Base-by-base conservation (phyloP, 2,113 vertebrate genomes). In the Carassius carassius region DNA sequence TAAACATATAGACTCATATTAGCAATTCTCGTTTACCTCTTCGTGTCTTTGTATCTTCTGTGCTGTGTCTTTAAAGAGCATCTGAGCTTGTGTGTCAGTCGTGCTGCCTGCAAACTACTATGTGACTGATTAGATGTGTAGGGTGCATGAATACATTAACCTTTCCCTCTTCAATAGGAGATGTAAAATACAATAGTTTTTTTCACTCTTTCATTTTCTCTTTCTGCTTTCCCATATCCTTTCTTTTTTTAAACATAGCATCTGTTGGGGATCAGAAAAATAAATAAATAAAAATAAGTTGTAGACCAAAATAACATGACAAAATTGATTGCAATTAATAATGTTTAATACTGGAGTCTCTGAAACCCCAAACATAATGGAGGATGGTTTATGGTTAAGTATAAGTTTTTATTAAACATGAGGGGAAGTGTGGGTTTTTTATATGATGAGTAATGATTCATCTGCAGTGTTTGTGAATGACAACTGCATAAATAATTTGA, bases 81-180 rank as follows among this genome's bases (percentile, higher is more conserved):
- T 11, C 3, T 1, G 41, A 49, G 62, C 37, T 44, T 41, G 41
- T 41, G 41, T 67, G 78, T 81, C 62, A 65, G 60, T 80, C 16
- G 9, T 25, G 23, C 23, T 44, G 16, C 78, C 37, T 19, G 78
- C 16, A 67, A 80, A 81, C 23, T 81, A 23, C 21, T 78, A 41
- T 63, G 47, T 80, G 58, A 32, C 78, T 80, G 14, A 80, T 81
- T 47, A 12, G 44, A 47, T 47, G 44, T 47, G 44, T 49, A 49
- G n/a, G 41, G 62, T 2, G 60, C 16, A 51, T 65, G 78, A 81
- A 81, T 81, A 81, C 78, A 67, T 81, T 81, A 81, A 81, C 78
- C 62, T 81, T 81, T 81, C 49, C 60, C 10, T 49, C 41, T 81
- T 29, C 12, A 4, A 65, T 49, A 32, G 44, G 44, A 47, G 10